A percentile compares a stretch with the other conserved stretches of the same genome.
These are phyloP conservation scores for Patella depressa DNA, from an alignment of 2,888 invertebrate species.

Conservation along the genomic window DNA sequence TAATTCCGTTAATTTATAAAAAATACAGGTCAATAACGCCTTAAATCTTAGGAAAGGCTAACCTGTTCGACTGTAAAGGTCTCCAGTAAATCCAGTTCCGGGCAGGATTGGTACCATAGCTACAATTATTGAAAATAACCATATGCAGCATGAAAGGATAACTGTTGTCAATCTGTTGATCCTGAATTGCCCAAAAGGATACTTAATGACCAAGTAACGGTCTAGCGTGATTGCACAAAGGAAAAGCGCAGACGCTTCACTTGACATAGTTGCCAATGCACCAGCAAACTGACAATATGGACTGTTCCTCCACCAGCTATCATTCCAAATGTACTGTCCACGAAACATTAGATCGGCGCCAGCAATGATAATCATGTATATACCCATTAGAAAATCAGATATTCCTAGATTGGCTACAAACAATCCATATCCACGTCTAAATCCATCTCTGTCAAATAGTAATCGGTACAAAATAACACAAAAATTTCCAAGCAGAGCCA, in stretches of 20 bases:
- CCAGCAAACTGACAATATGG: slow-evolving; percentile 47
- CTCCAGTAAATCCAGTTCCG: slow-evolving; percentile 53
- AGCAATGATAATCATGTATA: slow-evolving; percentile 47
- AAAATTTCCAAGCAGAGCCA: slow-evolving; percentile 42
- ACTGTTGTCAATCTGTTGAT: slow-evolving; percentile 50
- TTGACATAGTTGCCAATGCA: slow-evolving; percentile 69
- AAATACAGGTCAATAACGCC: too few relatives aligned
- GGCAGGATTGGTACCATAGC: slow-evolving; percentile 62
- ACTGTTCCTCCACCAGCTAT: slow-evolving; percentile 46
- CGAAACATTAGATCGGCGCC: slow-evolving; percentile 43
- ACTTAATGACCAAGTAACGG: slow-evolving; percentile 77
- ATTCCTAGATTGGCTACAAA: slow-evolving; percentile 43
- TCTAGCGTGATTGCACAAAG: slow-evolving; percentile 78
- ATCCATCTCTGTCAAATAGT: slow-evolving; percentile 43
- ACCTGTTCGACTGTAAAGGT: slow-evolving; percentile 61
- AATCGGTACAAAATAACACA: slow-evolving; percentile 34
- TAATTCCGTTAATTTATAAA: too few relatives aligned
- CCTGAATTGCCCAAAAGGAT: slow-evolving; percentile 72
- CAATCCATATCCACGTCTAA: slow-evolving; percentile 34
- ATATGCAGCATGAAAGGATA: slow-evolving; percentile 42
- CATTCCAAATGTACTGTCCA: slow-evolving; percentile 46
- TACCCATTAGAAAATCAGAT: slow-evolving; percentile 49
- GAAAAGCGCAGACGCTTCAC: slow-evolving; percentile 77
- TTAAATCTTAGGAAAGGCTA: neutral
- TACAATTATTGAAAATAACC: slow-evolving; percentile 53